phyloP scores from a whole-genome alignment of 1,140 invertebrate genomes.

The Chironomus striatipennis region DNA sequence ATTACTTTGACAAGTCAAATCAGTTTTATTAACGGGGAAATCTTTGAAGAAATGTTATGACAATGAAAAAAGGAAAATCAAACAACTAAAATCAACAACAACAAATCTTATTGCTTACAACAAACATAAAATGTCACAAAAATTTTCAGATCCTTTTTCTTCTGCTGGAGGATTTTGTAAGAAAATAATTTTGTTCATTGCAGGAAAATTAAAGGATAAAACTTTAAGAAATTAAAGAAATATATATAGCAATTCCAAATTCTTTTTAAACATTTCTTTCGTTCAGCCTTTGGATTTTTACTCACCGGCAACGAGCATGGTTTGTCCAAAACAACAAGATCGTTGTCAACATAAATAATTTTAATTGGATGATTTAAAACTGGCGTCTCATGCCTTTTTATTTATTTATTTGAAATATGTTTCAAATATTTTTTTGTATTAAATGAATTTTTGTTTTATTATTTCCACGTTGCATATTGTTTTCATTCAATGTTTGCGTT shows the following conservation, averaged over 20 bases:
- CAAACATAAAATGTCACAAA: neutral
- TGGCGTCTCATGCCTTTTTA: slow-evolving; percentile 61
- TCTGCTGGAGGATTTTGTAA: neutral
- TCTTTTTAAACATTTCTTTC: neutral
- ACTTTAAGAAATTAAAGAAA: too few relatives aligned
- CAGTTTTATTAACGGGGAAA: too few relatives aligned
- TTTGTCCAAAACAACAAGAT: slow-evolving; percentile 81
- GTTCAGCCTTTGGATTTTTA: slow-evolving; percentile 30
- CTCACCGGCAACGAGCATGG: slow-evolving; percentile 81
- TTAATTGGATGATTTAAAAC: slow-evolving; percentile 64
- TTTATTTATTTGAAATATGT: slow-evolving; percentile 11
- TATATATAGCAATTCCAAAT: too few relatives aligned
- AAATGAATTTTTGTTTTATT: neutral
- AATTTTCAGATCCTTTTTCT: neutral
- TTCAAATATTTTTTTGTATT: neutral
- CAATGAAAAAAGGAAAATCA: neutral
- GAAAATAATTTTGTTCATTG: too few relatives aligned
- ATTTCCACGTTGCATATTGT: neutral
- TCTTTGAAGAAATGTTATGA: too few relatives aligned
- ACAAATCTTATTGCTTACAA: slow-evolving; percentile 3
- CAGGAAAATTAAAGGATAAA: too few relatives aligned
- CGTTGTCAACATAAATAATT: slow-evolving; percentile 71
- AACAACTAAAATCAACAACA: neutral
- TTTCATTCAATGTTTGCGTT: neutral
- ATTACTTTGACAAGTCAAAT: too few relatives aligned